Percentiles rank a stretch among this genome's conserved stretches.
Evolutionary conservation across 1,140 invertebrate genomes (phyloP).

Genomic region (Mesaphorura yosii): DNA sequence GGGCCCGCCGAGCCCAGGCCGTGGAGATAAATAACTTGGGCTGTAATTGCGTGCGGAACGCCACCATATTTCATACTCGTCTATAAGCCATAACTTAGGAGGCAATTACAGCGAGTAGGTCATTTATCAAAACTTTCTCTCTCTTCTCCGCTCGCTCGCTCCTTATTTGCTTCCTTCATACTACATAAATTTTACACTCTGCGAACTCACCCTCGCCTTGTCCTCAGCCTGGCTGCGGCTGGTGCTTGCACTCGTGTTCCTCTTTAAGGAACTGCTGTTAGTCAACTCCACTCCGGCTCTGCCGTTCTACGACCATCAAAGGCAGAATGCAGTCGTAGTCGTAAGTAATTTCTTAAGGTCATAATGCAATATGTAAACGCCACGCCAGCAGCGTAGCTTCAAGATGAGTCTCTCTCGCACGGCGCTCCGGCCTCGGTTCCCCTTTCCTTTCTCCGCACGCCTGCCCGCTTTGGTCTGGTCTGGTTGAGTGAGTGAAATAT

Average conservation of each 20-base stretch:
- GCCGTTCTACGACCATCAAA: not conserved
- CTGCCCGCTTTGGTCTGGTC: not conserved
- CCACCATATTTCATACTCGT: conserved; percentile 46
- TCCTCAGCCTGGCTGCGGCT: no score
- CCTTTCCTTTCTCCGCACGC: not conserved
- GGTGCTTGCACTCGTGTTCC: no score
- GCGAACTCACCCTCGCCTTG: no score
- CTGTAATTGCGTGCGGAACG: conserved; percentile 45
- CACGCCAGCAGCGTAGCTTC: not conserved
- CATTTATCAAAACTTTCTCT: conserved; percentile 39
- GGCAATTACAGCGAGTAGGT: conserved; percentile 47
- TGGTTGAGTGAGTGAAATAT: conserved; percentile 9
- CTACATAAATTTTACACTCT: no score
- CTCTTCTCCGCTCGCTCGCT: not conserved
- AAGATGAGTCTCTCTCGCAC: not conserved
- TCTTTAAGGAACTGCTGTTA: no score
- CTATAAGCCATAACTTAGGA: conserved; percentile 46
- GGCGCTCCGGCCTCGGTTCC: not conserved
- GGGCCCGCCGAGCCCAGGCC: not conserved
- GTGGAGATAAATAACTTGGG: conserved; percentile 44
- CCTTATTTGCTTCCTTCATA: no score
- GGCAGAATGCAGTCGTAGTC: not conserved
- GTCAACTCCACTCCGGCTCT: not conserved
- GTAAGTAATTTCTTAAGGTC: not conserved
- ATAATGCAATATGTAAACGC: not conserved